Evolutionary conservation across 2,888 invertebrate species (phyloP).

Genomic region (Heliconius charithonia): DNA sequence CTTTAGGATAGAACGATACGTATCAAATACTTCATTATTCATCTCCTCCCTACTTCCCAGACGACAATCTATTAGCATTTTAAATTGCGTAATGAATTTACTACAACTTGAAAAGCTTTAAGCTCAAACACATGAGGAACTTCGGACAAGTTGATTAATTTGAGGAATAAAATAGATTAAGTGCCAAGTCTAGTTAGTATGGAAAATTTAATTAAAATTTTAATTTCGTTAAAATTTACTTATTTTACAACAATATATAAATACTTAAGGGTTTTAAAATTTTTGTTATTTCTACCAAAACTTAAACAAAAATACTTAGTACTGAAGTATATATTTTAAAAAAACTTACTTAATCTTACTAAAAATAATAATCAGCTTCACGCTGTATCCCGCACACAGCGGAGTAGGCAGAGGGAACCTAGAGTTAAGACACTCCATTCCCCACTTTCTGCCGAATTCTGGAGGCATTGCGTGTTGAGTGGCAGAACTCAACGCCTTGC

Average conservation of each 20-base stretch:
- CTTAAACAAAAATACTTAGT: too few relatives aligned
- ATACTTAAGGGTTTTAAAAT: too few relatives aligned
- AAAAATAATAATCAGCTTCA: too few relatives aligned
- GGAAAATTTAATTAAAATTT: not conserved
- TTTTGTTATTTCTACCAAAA: too few relatives aligned
- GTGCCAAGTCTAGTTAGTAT: not conserved
- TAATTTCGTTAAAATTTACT: not conserved
- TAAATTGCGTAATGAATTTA: constrained; percentile 78
- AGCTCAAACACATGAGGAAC: constrained; percentile 40
- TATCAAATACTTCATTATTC: constrained; percentile 74
- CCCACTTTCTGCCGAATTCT: too few relatives aligned
- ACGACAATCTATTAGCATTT: constrained; percentile 77
- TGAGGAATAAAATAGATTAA: constrained; percentile 19
- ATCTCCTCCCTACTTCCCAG: constrained; percentile 64
- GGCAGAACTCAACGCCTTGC: too few relatives aligned
- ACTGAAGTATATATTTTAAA: too few relatives aligned
- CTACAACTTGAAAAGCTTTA: constrained; percentile 49
- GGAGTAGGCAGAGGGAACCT: too few relatives aligned
- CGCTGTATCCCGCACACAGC: too few relatives aligned
- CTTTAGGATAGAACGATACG: constrained; percentile 57
- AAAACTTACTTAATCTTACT: too few relatives aligned
- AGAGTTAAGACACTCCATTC: too few relatives aligned
- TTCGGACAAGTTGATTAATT: constrained; percentile 28
- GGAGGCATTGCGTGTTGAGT: too few relatives aligned
- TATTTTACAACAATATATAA: not conserved